Conservation (phyloP, 2,797 vertebrate genomes). For the Hapalemur alaotrensis region DNA sequence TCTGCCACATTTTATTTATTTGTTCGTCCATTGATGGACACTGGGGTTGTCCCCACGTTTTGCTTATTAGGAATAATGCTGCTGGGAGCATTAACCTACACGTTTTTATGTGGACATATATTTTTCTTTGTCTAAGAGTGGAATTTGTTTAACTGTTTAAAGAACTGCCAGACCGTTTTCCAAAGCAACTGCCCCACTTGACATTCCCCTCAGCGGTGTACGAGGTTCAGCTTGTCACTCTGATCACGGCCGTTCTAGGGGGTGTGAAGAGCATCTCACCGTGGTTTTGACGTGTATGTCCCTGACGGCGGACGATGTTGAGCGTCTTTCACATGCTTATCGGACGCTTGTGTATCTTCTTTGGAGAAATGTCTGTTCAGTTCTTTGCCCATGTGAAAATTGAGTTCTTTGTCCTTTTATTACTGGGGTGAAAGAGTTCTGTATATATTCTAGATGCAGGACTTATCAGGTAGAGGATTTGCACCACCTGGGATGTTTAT, state of each 20-base stretch:
- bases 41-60: background rate
- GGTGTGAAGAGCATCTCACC: background rate
- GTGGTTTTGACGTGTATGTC: background rate
- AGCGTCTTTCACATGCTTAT: background rate
- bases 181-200: background rate
- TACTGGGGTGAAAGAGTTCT: background rate
- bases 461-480: background rate
- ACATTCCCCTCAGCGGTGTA: fast-evolving
- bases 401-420: background rate
- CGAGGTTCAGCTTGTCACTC: background rate
- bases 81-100: fast-evolving
- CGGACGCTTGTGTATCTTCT: background rate
- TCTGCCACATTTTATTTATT: fast-evolving
- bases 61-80: fast-evolving
- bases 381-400: background rate
- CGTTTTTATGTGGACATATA: fast-evolving
- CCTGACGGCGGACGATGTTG: background rate
- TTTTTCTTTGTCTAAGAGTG: background rate
- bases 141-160: background rate
- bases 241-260: background rate
- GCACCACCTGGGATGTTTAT: background rate
- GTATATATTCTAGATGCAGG: background rate
- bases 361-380: background rate
- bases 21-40: fast-evolving
- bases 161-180: background rate